Evolutionary conservation across 2,797 vertebrate genomes (phyloP).

Genomic region (Gymnoscopelus braueri): DNA sequence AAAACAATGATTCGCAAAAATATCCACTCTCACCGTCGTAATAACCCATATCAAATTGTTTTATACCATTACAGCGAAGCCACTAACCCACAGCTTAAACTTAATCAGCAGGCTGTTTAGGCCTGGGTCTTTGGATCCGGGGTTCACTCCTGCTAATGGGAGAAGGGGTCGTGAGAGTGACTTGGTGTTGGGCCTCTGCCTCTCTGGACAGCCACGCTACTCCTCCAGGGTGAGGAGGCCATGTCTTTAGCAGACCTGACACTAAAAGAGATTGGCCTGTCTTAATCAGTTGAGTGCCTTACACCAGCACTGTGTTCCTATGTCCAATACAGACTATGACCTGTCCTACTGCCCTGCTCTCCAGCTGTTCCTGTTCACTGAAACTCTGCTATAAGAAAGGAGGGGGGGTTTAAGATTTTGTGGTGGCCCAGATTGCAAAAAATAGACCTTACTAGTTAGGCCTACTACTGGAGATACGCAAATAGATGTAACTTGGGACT

Average conservation of each 20-base stretch:
- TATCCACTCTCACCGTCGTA: slow-evolving; percentile 42
- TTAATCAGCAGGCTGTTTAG: slow-evolving; percentile 36
- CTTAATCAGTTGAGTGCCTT: slow-evolving; percentile 69
- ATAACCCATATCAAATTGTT: slow-evolving; percentile 55
- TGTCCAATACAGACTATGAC: slow-evolving; percentile 24
- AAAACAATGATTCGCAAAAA: slow-evolving; percentile 61
- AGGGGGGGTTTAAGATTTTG: slow-evolving; percentile 1
- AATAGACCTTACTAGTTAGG: not conserved
- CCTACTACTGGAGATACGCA: not conserved
- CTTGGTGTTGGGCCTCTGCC: slow-evolving; percentile 31
- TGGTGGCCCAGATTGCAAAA: slow-evolving; percentile 5
- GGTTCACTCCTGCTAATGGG: slow-evolving; percentile 45
- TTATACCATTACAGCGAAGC: slow-evolving; percentile 15
- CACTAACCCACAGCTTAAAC: slow-evolving; percentile 40
- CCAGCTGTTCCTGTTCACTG: not conserved
- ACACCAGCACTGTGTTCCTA: slow-evolving; percentile 48
- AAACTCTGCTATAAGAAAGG: not conserved
- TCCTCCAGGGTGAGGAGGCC: slow-evolving; percentile 44
- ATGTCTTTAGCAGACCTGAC: slow-evolving; percentile 55
- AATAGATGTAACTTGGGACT: not conserved
- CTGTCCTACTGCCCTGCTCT: slow-evolving; percentile 27
- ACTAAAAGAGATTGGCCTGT: slow-evolving; percentile 63
- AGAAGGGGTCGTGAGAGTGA: slow-evolving; percentile 17
- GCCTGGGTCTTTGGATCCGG: slow-evolving; percentile 28
- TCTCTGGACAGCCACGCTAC: slow-evolving; percentile 20